phyloP scores from a whole-genome alignment of 2,888 invertebrate species.

The Barypeithes pellucidus region DNA sequence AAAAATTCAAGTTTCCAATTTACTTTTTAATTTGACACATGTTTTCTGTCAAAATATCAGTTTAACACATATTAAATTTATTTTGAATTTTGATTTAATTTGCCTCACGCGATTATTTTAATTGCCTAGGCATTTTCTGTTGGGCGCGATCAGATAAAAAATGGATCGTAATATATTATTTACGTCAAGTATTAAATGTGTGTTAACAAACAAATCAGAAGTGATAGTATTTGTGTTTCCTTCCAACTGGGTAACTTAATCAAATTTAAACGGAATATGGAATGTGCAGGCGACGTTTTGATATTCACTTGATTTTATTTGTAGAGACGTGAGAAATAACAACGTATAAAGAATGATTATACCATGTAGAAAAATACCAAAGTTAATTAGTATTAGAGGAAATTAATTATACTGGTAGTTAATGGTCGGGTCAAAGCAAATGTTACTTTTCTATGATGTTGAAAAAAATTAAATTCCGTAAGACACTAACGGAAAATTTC shows the following conservation, averaged over 20 bases:
- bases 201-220: slow-evolving; percentile 52
- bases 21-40: slow-evolving; percentile 15
- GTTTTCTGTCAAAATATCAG: slow-evolving; percentile 34
- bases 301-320: slow-evolving; percentile 38
- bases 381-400: slow-evolving; percentile 9
- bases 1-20: slow-evolving; percentile 11
- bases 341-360: not conserved
- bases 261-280: slow-evolving; percentile 51
- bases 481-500: too few relatives aligned
- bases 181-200: slow-evolving; percentile 48
- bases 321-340: slow-evolving; percentile 9
- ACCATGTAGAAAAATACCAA: slow-evolving; percentile 1
- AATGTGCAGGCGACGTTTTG: slow-evolving; percentile 27
- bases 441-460: not conserved
- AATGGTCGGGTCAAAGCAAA: not conserved
- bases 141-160: slow-evolving; percentile 46
- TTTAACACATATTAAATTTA: slow-evolving; percentile 33
- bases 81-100: slow-evolving; percentile 43
- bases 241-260: slow-evolving; percentile 52
- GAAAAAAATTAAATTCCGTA: too few relatives aligned
- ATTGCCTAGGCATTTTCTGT: slow-evolving; percentile 34
- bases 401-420: slow-evolving; percentile 11
- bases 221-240: slow-evolving; percentile 45
- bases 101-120: slow-evolving; percentile 38
- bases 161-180: slow-evolving; percentile 52